phyloP scores from a whole-genome alignment of 2,113 vertebrate genomes.

The Osmerus mordax region DNA sequence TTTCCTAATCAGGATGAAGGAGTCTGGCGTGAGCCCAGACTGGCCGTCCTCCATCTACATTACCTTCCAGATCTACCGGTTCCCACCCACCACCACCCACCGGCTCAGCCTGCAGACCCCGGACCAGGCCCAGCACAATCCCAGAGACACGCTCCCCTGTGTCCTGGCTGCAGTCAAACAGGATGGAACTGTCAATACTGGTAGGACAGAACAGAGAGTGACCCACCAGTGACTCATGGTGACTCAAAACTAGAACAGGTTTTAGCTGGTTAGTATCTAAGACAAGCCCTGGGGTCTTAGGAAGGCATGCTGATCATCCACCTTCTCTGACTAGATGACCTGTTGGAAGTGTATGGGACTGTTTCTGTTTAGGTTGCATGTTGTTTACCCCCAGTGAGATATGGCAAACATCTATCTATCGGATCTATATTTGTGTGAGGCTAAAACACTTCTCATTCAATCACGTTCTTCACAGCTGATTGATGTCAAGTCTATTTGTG shows the following conservation, averaged over 20 bases:
- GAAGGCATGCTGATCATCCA: too few relatives aligned
- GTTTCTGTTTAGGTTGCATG: too few relatives aligned
- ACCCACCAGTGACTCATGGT: not conserved
- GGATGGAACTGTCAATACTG: constrained; percentile 64
- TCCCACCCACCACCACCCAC: constrained; percentile 78
- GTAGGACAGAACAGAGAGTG: constrained; percentile 64
- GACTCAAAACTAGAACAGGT: too few relatives aligned
- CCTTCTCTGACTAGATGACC: too few relatives aligned
- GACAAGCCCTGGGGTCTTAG: too few relatives aligned
- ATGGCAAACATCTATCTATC: too few relatives aligned
- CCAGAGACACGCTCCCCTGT: constrained; percentile 45
- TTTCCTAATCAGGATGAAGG: constrained; percentile 63
- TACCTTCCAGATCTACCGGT: constrained; percentile 96
- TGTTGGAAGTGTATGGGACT: too few relatives aligned
- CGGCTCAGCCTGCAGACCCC: constrained; percentile 75
- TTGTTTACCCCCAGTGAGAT: too few relatives aligned
- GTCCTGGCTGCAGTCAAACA: constrained; percentile 69
- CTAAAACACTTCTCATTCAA: constrained; percentile 53
- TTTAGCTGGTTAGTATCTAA: too few relatives aligned
- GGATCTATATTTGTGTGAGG: constrained; percentile 24
- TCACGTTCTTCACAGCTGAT: constrained; percentile 46
- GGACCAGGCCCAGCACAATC: not conserved
- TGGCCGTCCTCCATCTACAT: constrained; percentile 83
- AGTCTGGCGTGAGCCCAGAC: constrained; percentile 19
- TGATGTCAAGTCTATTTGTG: constrained; percentile 58